Base-by-base conservation (phyloP, 2,113 vertebrate species). In the Pomatostomus ruficeps region DNA sequence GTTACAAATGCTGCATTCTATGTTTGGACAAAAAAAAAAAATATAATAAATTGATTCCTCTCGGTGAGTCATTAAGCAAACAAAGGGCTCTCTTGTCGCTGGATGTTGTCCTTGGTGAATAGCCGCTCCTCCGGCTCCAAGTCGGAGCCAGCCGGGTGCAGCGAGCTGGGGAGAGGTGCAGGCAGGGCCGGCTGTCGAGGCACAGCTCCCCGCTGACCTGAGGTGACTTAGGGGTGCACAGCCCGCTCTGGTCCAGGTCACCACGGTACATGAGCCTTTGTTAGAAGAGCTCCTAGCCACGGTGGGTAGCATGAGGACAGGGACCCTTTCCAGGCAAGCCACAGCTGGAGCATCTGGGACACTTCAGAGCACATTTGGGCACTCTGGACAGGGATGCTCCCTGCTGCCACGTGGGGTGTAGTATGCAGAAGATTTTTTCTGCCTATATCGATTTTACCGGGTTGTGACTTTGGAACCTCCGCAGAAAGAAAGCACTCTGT, bases 21-120 rank as follows among this genome's bases (percentile, higher is more conserved):
- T 89, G 49, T 78, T 78, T 71, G 51, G 57, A 8, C 4, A 1
- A 4, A 22, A 42, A 55, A 73, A 66, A 42, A n/a, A n/a, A n/a
- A 33, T 55, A 42, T 4, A 49, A 59, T 3, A 55, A 77, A 63
- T 85, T 5, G 35, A 75, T 95, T 87, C 0, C 2, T 79, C 70
- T 95, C 62, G 28, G 87, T 88, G 93, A 88, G 38, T 96, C 93
- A 94, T 82, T 73, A 83, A 49, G 78, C 58, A 91, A 85, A 95
- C 81, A 95, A 95, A 95, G 36, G 29, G 57, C 87, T 91, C 24
- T 61, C 43, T 73, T 85, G 91, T 54, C 23, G 3, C 1, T 59
- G 45, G 45, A 35, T 40, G 54, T 80, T 94, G 5, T 17, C 74
- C 67, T 42, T 40, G 58, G 75, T 68, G 91, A 76, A 43, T 7